Conservation (phyloP, 2,797 vertebrate species). For the Crax fasciolata region DNA sequence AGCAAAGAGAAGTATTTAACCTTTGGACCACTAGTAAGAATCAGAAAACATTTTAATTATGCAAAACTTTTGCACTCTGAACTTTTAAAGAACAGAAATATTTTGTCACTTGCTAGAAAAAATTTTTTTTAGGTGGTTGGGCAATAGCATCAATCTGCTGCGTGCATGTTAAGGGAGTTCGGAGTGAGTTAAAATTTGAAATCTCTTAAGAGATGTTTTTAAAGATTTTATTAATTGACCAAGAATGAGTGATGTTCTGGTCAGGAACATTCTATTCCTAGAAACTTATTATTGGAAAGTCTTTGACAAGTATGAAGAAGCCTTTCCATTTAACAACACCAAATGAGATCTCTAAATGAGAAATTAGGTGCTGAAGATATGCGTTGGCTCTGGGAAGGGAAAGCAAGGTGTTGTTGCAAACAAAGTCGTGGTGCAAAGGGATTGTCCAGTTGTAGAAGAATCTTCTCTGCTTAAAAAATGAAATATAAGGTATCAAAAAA, state of each 20-base stretch:
- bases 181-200: conserved; percentile 26
- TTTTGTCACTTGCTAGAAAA: conserved; percentile 49
- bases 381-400: accelerated
- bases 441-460: neutral
- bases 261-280: conserved; percentile 4
- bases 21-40: conserved; percentile 71
- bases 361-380: neutral
- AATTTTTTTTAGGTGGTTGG: conserved; percentile 76
- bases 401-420: neutral
- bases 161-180: neutral
- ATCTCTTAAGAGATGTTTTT: conserved; percentile 1
- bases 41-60: conserved; percentile 79
- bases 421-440: neutral
- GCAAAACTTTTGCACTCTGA: conserved; percentile 71
- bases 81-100: conserved; percentile 69
- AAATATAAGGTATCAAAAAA: neutral
- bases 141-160: conserved; percentile 21
- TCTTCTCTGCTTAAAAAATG: neutral
- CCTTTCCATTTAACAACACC: neutral
- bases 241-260: conserved; percentile 29
- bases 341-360: neutral
- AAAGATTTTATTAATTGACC: conserved; percentile 59
- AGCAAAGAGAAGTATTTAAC: conserved; percentile 76
- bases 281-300: conserved; percentile 19
- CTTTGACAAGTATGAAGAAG: neutral